Evolutionary conservation across 2,797 vertebrate genomes (phyloP), one percentile per base, ranked within the genome.

Genomic region (Xerus rutilus): DNA sequence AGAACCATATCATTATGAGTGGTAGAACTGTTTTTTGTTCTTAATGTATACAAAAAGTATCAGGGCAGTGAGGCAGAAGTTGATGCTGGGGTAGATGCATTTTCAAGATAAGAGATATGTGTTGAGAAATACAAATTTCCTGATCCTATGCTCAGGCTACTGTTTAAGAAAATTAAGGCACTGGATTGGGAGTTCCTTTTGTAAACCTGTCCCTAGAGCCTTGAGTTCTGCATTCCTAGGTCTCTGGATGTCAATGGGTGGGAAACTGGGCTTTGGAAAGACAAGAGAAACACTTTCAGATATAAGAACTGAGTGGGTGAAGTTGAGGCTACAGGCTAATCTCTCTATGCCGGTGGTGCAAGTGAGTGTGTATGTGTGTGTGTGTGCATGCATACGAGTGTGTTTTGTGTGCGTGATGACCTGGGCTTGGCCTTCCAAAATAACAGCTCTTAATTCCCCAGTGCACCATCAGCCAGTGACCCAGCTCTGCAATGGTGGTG

Each of bases 261-360:
- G 76, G 18, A 89, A 89, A 15, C 62, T 25, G 32, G 35, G 20
- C 54, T 43, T 79, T 90, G 17, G 52, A 72, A 92, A 82, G 57
- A 21, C 81, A 94, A 79, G 45, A 73, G 14, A n/a, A 47, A 32
- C 43, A 83, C 21, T 93, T 96, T 95, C 21, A 87, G 84, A 97
- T 78, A 85, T 96, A 93, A 64, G 62, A 15, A 52, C n/a, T 89
- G 17, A 0, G 3, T 87, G 89, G 82, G 97, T 28, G 20, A 77
- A 87, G 25, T 73, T 95, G 84, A 87, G 30, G 35, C 74, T 94
- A 70, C 73, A 92, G 12, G 57, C 65, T 86, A 82, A 81, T 57
- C 39, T 70, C 86, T 93, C 93, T 84, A 30, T 89, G 45, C 95
- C 98, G 96, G 92, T 94, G 96, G 78, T 59, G 7, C n/a, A 72